phyloP scores from a whole-genome alignment of 2,113 vertebrate genomes.

The Hemiprocne comata region DNA sequence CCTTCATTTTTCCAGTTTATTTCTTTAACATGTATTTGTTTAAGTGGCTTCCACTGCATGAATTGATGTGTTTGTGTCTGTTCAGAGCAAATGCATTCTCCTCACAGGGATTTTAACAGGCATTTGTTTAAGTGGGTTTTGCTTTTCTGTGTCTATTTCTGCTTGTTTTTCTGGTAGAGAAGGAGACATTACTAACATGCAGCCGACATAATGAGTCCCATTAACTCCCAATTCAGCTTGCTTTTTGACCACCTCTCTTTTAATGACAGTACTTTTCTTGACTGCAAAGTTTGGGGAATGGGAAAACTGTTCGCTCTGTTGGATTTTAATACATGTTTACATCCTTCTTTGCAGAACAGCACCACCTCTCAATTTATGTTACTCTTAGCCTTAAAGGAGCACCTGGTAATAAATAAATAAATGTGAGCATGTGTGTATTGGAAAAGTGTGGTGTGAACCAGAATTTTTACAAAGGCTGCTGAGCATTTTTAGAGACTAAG shows the following conservation, averaged over 20 bases:
- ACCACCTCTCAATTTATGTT: constrained; percentile 72
- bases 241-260: constrained; percentile 72
- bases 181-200: constrained; percentile 62
- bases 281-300: constrained; percentile 66
- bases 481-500: constrained; percentile 37
- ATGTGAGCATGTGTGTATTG: neutral
- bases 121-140: constrained; percentile 73
- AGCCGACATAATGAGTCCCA: constrained; percentile 72
- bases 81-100: constrained; percentile 66
- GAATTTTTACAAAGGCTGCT: constrained; percentile 35
- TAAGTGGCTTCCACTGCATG: constrained; percentile 78
- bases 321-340: constrained; percentile 77
- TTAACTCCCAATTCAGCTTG: constrained; percentile 72
- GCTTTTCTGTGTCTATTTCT: constrained; percentile 69
- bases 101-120: constrained; percentile 66
- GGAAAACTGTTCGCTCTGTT: constrained; percentile 64
- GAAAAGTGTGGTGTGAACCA: neutral
- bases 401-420: constrained; percentile 41
- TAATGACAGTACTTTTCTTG: constrained; percentile 69
- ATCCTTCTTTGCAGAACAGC: constrained; percentile 61
- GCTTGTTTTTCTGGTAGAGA: constrained; percentile 64
- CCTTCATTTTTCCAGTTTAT: constrained; percentile 62
- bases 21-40: constrained; percentile 77
- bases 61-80: constrained; percentile 78
- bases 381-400: constrained; percentile 44